A percentile compares a stretch with the other conserved stretches of the same genome.
phyloP scores from a whole-genome alignment of 2,888 invertebrate genomes.

The Agrilus mali region DNA sequence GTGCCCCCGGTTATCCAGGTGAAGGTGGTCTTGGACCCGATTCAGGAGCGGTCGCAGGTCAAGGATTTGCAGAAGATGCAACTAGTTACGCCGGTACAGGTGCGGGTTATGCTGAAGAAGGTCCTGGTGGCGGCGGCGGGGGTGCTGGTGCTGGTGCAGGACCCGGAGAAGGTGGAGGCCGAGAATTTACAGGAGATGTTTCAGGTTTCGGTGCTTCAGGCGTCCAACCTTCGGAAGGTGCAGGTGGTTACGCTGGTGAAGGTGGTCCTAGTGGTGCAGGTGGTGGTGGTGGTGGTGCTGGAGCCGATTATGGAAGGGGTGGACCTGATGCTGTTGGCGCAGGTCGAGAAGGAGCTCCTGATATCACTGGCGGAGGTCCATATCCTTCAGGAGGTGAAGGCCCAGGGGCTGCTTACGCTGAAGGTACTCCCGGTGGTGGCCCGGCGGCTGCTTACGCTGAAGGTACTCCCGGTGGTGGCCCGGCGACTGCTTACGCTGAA shows the following conservation, averaged over 20 bases:
- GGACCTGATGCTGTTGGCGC: neutral
- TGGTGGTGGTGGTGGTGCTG: neutral
- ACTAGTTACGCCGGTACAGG: neutral
- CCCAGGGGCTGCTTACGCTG: constrained; percentile 1
- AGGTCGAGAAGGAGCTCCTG: constrained; percentile 3
- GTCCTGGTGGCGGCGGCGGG: neutral
- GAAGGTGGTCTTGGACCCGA: too few species aligned
- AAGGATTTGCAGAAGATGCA: neutral
- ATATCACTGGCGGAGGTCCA: neutral
- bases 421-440: constrained; percentile 1
- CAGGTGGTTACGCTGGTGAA: neutral
- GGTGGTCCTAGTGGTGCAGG: neutral
- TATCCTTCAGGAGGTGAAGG: neutral
- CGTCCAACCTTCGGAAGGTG: constrained; percentile 11
- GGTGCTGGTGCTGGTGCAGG: constrained; percentile 1
- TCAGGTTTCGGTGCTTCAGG: neutral
- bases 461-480: neutral
- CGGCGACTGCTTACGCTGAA: neutral
- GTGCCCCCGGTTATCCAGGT: too few species aligned
- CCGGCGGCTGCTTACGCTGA: neutral
- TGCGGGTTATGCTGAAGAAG: neutral
- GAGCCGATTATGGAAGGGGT: neutral
- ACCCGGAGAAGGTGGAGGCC: constrained; percentile 21
- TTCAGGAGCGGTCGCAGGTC: too few species aligned
- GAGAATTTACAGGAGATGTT: constrained; percentile 26